phyloP scores from a whole-genome alignment of 2,888 invertebrate genomes.

The Tachina fera region DNA sequence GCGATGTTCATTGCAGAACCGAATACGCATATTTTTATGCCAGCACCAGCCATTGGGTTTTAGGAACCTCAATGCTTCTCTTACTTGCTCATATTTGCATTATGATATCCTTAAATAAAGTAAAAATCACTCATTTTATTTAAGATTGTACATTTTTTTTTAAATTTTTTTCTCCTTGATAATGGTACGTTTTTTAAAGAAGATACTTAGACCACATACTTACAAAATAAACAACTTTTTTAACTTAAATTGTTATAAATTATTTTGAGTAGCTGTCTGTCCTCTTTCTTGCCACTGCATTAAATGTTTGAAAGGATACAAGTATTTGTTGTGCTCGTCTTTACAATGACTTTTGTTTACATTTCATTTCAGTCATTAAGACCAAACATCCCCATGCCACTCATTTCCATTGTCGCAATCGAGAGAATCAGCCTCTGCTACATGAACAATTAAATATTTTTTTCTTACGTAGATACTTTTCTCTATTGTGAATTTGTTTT shows the following conservation, averaged over 20 bases:
- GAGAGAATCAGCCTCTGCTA: slow-evolving; percentile 10
- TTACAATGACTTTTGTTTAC: slow-evolving; percentile 50
- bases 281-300: not conserved
- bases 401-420: not conserved
- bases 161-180: no score
- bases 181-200: no score
- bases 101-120: no score
- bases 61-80: no score
- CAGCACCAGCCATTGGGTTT: no score
- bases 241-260: not conserved
- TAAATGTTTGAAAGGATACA: not conserved
- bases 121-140: no score
- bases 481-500: slow-evolving; percentile 44
- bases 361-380: slow-evolving; percentile 60
- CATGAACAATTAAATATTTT: slow-evolving; percentile 24
- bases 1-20: no score
- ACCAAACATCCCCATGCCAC: slow-evolving; percentile 47
- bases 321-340: slow-evolving; percentile 19
- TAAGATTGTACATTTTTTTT: no score
- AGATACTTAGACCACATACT: no score
- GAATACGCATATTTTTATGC: no score
- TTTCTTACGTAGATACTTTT: not conserved
- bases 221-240: not conserved
- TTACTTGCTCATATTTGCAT: no score
- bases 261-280: not conserved